Base-by-base conservation (phyloP, 2,888 invertebrate genomes). In the Sphaerophoria rueppellii region DNA sequence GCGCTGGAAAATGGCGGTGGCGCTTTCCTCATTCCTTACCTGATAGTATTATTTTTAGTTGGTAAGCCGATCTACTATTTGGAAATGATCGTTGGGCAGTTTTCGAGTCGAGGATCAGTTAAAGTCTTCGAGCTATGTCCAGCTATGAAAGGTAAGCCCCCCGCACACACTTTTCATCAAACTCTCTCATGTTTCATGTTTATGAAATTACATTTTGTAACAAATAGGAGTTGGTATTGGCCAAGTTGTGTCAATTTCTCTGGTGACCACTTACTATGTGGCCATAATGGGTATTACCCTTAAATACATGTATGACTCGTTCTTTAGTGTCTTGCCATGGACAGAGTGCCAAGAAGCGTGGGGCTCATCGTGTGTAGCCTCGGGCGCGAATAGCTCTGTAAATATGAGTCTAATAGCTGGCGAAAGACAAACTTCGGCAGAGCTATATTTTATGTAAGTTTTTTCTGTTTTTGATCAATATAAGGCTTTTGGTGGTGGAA, bases 81-180 rank as follows among this genome's bases (percentile, higher is more conserved):
- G 91, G 96, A 96, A 91, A 94, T 95, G 92, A 92, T 94, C 5
- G 91, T 96, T 55, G 96, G 96, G 1, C 96, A 96, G 90, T 96
- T 95, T 90, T 94, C 94, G 35, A 94, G 95, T 86, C 93, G 93
- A 86, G 95, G 96, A 11, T 94, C 95, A 76, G 94, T 95, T 14
- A 95, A 95, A 88, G 94, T 95, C 14, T 93, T 92, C 88, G 95
- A 95, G 87, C 91, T 95, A 87, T 93, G 94, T 11, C 96, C 96
- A 5, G 93, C 95, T 0, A 93, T 96, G 90, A 95, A 94, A 93
- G 95, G 96, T 95, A 89, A 89, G 89, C 86, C 32, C 16, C n/a
- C 5, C n/a, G n/a, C n/a, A 14, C 12, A 57, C 40, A 32, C 9
- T 12, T 35, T 43, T 43, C 11, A 11, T 43, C 9, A 60, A 37